These are phyloP conservation scores for Etheostoma spectabile DNA, from an alignment of 2,113 vertebrate species.

Conservation along the genomic window DNA sequence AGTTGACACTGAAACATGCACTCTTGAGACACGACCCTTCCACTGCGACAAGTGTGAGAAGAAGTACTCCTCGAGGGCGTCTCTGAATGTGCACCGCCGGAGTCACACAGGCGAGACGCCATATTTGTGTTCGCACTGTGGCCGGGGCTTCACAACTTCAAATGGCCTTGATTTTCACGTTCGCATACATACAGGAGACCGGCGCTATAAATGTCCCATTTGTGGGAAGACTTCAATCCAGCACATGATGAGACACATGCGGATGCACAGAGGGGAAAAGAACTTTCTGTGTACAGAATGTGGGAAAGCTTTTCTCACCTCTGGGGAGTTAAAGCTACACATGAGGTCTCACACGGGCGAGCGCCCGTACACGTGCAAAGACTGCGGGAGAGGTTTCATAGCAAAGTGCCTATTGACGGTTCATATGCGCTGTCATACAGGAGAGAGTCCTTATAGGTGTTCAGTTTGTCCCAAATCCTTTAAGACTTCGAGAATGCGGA, in stretches of 20 bases:
- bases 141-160: slow-evolving; percentile 33
- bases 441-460: slow-evolving; percentile 49
- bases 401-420: slow-evolving; percentile 37
- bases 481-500: slow-evolving; percentile 6
- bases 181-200: slow-evolving; percentile 51
- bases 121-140: slow-evolving; percentile 41
- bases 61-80: slow-evolving; percentile 28
- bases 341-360: slow-evolving; percentile 47
- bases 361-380: slow-evolving; percentile 36
- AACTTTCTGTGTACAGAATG: slow-evolving; percentile 57
- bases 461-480: slow-evolving; percentile 46
- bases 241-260: slow-evolving; percentile 52
- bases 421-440: slow-evolving; percentile 40
- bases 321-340: slow-evolving; percentile 47
- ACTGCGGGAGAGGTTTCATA: slow-evolving; percentile 39
- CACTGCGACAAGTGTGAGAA: slow-evolving; percentile 47
- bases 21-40: slow-evolving; percentile 7
- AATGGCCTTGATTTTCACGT: slow-evolving; percentile 1
- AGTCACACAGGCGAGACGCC: slow-evolving; percentile 49
- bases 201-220: slow-evolving; percentile 37
- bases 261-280: slow-evolving; percentile 62
- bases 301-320: slow-evolving; percentile 55
- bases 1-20: neutral
- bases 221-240: slow-evolving; percentile 59
- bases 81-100: slow-evolving; percentile 21